phyloP scores from a whole-genome alignment of 2,113 vertebrate species.

The Capra hircus region DNA sequence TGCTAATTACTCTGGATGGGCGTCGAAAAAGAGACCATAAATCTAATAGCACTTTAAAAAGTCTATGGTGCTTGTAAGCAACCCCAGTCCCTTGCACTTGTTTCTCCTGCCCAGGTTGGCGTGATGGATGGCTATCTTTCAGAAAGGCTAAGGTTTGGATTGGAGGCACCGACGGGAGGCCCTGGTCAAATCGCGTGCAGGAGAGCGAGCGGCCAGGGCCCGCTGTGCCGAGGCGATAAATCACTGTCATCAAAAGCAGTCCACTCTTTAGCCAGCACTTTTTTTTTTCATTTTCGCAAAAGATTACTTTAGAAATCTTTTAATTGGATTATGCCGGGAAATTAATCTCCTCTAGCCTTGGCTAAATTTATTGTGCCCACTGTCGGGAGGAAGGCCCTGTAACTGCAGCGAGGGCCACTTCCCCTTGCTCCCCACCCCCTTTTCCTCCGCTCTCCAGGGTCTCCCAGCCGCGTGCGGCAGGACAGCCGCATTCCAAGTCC shows the following conservation, averaged over 20 bases:
- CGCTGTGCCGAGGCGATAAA: conserved; percentile 56
- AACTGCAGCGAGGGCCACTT: conserved; percentile 18
- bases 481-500: background rate
- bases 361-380: conserved; percentile 78
- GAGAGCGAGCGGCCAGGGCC: background rate
- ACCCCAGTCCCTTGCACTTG: conserved; percentile 24
- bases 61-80: conserved; percentile 80
- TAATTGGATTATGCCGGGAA: conserved; percentile 83
- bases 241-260: conserved; percentile 70
- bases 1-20: conserved; percentile 95
- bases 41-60: conserved; percentile 91
- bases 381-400: conserved; percentile 70
- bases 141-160: conserved; percentile 28
- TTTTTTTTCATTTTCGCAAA: conserved; percentile 34
- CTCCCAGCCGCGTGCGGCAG: background rate
- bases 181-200: conserved; percentile 50
- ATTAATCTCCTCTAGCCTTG: conserved; percentile 81
- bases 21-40: conserved; percentile 90
- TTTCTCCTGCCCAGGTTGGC: background rate
- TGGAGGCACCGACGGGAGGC: background rate
- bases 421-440: background rate
- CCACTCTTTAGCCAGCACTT: conserved; percentile 45
- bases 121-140: background rate
- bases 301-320: conserved; percentile 83
- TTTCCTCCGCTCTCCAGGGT: background rate